phyloP scores from a whole-genome alignment of 2,888 invertebrate species.

The Xylophagus ater region DNA sequence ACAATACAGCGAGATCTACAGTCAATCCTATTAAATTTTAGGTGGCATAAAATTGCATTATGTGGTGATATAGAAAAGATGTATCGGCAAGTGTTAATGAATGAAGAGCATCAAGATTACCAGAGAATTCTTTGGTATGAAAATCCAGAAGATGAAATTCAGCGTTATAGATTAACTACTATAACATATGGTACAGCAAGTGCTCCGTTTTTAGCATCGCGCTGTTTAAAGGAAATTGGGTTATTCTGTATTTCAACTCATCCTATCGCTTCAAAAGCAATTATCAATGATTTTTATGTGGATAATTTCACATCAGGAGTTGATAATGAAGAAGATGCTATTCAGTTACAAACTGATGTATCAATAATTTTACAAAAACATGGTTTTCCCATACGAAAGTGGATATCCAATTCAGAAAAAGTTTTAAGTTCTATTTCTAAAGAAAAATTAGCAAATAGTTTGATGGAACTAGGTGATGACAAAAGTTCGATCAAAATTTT shows the following conservation, averaged over 20 bases:
- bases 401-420: too few relatives aligned
- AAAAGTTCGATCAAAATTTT: neutral
- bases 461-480: neutral
- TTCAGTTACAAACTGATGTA: too few relatives aligned
- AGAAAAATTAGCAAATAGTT: too few relatives aligned
- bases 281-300: neutral
- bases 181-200: too few relatives aligned
- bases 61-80: slow-evolving; percentile 14
- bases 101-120: neutral
- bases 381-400: too few relatives aligned
- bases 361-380: too few relatives aligned
- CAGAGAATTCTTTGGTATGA: too few relatives aligned
- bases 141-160: too few relatives aligned
- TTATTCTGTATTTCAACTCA: too few relatives aligned
- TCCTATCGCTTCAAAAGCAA: neutral
- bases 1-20: slow-evolving; percentile 5
- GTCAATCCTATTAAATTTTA: neutral
- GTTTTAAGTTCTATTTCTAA: too few relatives aligned
- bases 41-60: slow-evolving; percentile 14
- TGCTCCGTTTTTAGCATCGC: neutral
- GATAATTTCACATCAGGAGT: neutral
- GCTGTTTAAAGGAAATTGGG: neutral
- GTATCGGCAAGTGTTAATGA: slow-evolving; percentile 4
- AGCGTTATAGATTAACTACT: too few relatives aligned
- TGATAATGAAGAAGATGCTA: neutral